A percentile compares a stretch with the other conserved stretches of the same genome.
These are phyloP conservation scores for Nymphalis polychloros DNA, from an alignment of 2,888 invertebrate species.

Conservation along the genomic window DNA sequence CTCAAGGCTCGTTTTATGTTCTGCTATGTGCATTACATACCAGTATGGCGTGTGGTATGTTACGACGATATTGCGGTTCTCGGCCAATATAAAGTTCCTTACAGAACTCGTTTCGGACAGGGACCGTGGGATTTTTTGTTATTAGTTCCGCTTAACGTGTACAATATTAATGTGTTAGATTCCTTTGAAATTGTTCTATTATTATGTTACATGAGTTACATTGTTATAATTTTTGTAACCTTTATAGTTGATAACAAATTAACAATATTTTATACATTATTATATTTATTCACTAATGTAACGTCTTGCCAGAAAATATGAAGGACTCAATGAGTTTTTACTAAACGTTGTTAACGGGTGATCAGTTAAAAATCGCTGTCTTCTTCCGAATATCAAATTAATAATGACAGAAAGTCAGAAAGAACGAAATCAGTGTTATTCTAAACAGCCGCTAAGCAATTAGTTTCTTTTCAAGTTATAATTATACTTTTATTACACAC, in stretches of 20 bases:
- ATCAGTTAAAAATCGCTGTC: no score
- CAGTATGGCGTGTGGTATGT: slow-evolving; percentile 24
- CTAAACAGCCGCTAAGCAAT: no score
- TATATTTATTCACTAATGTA: no score
- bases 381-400: no score
- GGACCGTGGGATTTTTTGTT: slow-evolving; percentile 62
- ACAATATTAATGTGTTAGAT: not conserved
- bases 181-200: not conserved
- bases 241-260: not conserved
- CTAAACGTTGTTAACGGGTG: no score
- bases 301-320: no score
- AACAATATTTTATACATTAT: not conserved
- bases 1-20: slow-evolving; percentile 24
- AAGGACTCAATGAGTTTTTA: no score
- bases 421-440: no score
- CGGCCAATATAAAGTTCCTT: slow-evolving; percentile 47
- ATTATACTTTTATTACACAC: no score
- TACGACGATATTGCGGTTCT: slow-evolving; percentile 36
- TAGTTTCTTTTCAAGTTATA: no score
- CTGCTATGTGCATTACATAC: slow-evolving; percentile 36
- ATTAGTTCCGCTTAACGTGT: slow-evolving; percentile 57
- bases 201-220: not conserved
- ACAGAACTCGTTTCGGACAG: slow-evolving; percentile 60
- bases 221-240: not conserved
- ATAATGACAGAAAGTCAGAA: no score